These are phyloP conservation scores for Synchiropus splendidus DNA, from an alignment of 2,113 vertebrate genomes.

Conservation along the genomic window DNA sequence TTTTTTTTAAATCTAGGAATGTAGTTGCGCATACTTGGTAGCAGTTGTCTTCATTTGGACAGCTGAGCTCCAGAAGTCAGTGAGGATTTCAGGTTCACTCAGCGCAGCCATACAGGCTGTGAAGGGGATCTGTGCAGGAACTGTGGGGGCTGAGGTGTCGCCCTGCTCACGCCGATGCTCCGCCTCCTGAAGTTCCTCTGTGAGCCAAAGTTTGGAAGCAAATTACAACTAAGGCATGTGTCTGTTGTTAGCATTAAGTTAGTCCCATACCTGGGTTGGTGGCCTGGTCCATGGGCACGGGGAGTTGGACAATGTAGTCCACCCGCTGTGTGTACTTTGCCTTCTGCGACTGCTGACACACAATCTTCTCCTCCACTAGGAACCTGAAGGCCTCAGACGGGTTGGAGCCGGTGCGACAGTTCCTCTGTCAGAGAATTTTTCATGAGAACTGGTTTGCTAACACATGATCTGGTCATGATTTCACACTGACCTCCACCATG, in stretches of 20 bases:
- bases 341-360: constrained; percentile 93
- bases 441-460: neutral
- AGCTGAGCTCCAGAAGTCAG: constrained; percentile 98
- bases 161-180: constrained; percentile 86
- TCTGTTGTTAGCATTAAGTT: too few species aligned
- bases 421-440: constrained; percentile 68
- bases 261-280: constrained; percentile 84
- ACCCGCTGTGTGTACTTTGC: constrained; percentile 97
- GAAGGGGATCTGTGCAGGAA: constrained; percentile 92
- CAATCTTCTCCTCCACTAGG: constrained; percentile 92
- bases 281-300: constrained; percentile 93
- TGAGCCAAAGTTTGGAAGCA: constrained; percentile 4
- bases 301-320: constrained; percentile 95
- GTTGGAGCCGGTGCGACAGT: constrained; percentile 90
- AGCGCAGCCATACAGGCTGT: constrained; percentile 88
- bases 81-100: constrained; percentile 87
- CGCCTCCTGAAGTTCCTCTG: constrained; percentile 90
- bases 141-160: constrained; percentile 75
- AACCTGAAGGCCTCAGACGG: constrained; percentile 96
- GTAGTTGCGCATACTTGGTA: constrained; percentile 77
- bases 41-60: constrained; percentile 93
- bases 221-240: too few species aligned
- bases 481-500: constrained; percentile 89
- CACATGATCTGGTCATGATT: neutral
- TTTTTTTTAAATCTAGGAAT: neutral